Evolutionary conservation across 2,113 vertebrate genomes (phyloP).

Genomic region (Rhinolophus sinicus): DNA sequence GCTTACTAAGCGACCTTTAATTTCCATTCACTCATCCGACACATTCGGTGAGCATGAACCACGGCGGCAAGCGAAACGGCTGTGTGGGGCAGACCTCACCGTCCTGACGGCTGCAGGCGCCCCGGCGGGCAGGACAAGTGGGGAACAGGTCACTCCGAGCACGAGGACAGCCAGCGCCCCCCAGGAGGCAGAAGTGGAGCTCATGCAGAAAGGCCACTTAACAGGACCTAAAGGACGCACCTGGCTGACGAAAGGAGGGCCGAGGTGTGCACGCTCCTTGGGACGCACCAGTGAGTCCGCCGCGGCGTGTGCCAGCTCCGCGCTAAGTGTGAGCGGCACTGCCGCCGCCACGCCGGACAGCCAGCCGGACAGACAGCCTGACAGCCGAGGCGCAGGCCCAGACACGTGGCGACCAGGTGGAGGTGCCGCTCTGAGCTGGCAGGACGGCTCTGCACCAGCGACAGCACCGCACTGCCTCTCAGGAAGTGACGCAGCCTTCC

Average conservation of each 20-base stretch:
- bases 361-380: neutral
- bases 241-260: rapidly evolving
- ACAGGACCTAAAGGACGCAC: neutral
- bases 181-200: neutral
- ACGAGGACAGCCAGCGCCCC: rapidly evolving
- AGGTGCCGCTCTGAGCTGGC: neutral
- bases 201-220: rapidly evolving
- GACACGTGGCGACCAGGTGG: rapidly evolving
- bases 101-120: rapidly evolving
- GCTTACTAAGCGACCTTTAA: neutral
- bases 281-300: rapidly evolving
- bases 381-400: neutral
- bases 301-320: rapidly evolving
- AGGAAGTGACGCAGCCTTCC: rapidly evolving
- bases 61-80: rapidly evolving
- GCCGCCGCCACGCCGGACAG: neutral
- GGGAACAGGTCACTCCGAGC: neutral
- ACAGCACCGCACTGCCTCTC: neutral
- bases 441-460: neutral
- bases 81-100: rapidly evolving
- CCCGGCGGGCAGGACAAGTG: rapidly evolving
- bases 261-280: rapidly evolving
- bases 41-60: rapidly evolving
- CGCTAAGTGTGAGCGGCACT: neutral
- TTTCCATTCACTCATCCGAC: neutral